These are phyloP conservation scores for Stomatorhinus ivindoensis DNA, from an alignment of 2,113 vertebrate genomes.

Conservation along the genomic window DNA sequence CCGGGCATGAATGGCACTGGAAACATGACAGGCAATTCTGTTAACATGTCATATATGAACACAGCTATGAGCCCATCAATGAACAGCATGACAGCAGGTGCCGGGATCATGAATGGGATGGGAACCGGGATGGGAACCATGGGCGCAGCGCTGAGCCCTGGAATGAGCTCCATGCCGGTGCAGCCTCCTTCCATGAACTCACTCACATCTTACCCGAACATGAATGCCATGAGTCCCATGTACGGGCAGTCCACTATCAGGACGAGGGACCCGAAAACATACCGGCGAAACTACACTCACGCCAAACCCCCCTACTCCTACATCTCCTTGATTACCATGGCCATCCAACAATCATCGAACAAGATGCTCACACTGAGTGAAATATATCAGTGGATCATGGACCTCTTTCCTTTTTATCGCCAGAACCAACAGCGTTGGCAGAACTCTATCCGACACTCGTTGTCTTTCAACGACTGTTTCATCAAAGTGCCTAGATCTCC, in stretches of 20 bases:
- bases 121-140: conserved; percentile 42
- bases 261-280: conserved; percentile 74
- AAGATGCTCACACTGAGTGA: conserved; percentile 81
- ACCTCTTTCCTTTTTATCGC: conserved; percentile 79
- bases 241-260: conserved; percentile 72
- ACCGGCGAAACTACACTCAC: conserved; percentile 77
- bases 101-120: conserved; percentile 55
- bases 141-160: conserved; percentile 66
- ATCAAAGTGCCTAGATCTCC: conserved; percentile 78
- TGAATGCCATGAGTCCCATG: conserved; percentile 74
- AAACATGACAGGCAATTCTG: conserved; percentile 66
- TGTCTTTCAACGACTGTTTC: conserved; percentile 86
- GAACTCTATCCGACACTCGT: conserved; percentile 79
- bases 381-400: conserved; percentile 88
- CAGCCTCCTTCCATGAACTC: conserved; percentile 66
- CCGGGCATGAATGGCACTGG: conserved; percentile 67
- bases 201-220: conserved; percentile 64
- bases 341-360: conserved; percentile 73
- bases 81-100: conserved; percentile 64
- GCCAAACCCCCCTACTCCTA: conserved; percentile 81
- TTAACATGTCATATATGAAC: conserved; percentile 76
- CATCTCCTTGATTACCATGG: conserved; percentile 83
- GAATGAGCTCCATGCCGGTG: conserved; percentile 68
- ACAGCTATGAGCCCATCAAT: conserved; percentile 71
- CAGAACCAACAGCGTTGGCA: conserved; percentile 86